Evolutionary conservation across 2,888 invertebrate genomes (phyloP).

Genomic region (Teleiodes luculella): DNA sequence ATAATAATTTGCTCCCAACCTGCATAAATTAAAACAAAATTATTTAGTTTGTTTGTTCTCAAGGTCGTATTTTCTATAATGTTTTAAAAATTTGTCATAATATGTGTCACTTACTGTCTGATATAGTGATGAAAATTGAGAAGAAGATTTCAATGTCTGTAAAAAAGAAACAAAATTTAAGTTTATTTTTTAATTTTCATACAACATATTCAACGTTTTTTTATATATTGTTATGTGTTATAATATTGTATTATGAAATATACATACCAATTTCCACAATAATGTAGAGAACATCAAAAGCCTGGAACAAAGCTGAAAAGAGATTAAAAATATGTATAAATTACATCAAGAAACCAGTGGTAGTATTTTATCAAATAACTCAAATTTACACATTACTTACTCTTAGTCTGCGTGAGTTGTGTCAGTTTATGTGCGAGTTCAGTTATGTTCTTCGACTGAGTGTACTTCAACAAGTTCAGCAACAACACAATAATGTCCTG

Average conservation of each 20-base stretch:
- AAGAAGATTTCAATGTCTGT: slow-evolving; percentile 41
- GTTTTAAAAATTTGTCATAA: not conserved
- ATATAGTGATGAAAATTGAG: not conserved
- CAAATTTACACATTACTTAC: not conserved
- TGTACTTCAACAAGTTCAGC: not conserved
- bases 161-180: slow-evolving; percentile 17
- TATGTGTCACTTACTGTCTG: not conserved
- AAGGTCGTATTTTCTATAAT: too few species aligned
- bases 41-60: not conserved
- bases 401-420: not conserved
- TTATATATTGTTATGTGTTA: not conserved
- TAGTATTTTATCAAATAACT: not conserved
- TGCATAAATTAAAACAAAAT: not conserved
- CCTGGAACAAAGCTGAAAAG: not conserved
- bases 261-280: slow-evolving; percentile 23
- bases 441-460: not conserved
- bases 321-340: not conserved
- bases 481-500: not conserved
- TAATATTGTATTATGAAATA: not conserved
- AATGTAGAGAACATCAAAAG: not conserved
- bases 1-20: not conserved
- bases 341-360: not conserved
- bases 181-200: not conserved
- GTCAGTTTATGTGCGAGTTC: not conserved
- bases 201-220: not conserved